Percentiles rank a stretch among this genome's conserved stretches.
phyloP scores from a whole-genome alignment of 2,888 invertebrate genomes.

The Cremastinae sp. region DNA sequence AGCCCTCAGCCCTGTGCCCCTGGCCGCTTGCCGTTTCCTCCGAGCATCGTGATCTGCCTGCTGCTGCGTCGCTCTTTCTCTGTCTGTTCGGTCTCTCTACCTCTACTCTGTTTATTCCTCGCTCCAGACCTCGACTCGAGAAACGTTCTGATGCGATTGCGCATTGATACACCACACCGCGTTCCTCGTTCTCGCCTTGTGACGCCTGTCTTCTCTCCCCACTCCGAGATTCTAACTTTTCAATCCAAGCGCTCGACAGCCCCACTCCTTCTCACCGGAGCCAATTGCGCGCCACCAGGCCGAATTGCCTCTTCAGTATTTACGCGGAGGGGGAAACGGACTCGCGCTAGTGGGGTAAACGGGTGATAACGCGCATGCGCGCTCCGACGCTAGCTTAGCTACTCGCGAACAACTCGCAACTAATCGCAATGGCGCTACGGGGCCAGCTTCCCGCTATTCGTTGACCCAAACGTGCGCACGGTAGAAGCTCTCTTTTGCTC shows the following conservation, averaged over 20 bases:
- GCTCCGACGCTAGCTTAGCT: conserved; percentile 15
- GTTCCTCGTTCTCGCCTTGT: conserved; percentile 70
- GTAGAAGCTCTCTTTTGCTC: conserved; percentile 23
- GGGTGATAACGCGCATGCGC: conserved; percentile 60
- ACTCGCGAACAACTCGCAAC: conserved; percentile 54
- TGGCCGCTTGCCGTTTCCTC: conserved; percentile 74
- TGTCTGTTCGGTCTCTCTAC: conserved; percentile 63
- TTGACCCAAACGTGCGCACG: conserved; percentile 56
- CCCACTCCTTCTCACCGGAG: conserved; percentile 20
- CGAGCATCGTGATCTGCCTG: conserved; percentile 67
- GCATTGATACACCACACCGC: conserved; percentile 75
- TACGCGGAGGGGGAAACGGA: conserved; percentile 48
- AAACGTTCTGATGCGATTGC: conserved; percentile 78
- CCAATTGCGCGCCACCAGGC: conserved; percentile 67
- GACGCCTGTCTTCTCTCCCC: conserved; percentile 67
- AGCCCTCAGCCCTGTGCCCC: conserved; percentile 78
- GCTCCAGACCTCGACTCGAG: conserved; percentile 73
- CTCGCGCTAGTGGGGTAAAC: conserved; percentile 50
- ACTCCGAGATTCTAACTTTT: conserved; percentile 30
- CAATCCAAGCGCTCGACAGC: conserved; percentile 39
- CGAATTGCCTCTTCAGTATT: conserved; percentile 61
- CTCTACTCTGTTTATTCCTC: conserved; percentile 76
- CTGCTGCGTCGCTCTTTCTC: conserved; percentile 66
- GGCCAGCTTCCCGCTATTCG: conserved; percentile 67
- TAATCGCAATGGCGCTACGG: conserved; percentile 67